These are phyloP conservation scores for Ancistrus triradiatus DNA, from an alignment of 2,113 vertebrate species.

Conservation along the genomic window DNA sequence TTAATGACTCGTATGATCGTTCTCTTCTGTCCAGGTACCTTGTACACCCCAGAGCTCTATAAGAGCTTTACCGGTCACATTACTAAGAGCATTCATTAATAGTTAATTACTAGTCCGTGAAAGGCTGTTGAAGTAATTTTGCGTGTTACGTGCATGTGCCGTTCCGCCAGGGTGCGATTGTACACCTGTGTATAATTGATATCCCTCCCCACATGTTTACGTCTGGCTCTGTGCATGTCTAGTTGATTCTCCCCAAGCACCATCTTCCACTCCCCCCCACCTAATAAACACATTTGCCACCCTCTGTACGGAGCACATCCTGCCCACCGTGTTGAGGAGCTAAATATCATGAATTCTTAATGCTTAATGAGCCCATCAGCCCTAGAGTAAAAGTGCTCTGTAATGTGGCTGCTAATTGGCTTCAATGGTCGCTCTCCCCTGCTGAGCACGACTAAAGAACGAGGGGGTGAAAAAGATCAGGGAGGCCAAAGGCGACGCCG, in stretches of 20 bases:
- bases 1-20: no score
- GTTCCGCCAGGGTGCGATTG: conserved; percentile 6
- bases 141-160: background rate
- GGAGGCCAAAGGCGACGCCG: no score
- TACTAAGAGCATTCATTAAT: conserved; percentile 35
- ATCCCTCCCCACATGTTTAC: conserved; percentile 16
- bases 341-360: conserved; percentile 77
- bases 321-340: conserved; percentile 60
- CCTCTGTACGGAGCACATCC: conserved; percentile 12
- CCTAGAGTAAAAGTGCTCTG: conserved; percentile 62
- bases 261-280: background rate
- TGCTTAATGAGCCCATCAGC: conserved; percentile 77
- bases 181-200: conserved; percentile 23
- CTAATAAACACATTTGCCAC: conserved; percentile 37
- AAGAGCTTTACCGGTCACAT: no score
- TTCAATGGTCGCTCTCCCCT: conserved; percentile 63
- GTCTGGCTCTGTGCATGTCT: conserved; percentile 20
- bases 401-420: conserved; percentile 83
- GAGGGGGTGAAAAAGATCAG: no score
- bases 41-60: no score
- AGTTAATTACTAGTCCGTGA: conserved; percentile 41
- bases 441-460: conserved; percentile 46
- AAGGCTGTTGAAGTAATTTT: conserved; percentile 34
- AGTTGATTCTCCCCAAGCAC: conserved; percentile 29
- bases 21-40: no score